These are phyloP conservation scores for Drosophila leonis DNA, from an alignment of 2,888 invertebrate species.

Conservation along the genomic window DNA sequence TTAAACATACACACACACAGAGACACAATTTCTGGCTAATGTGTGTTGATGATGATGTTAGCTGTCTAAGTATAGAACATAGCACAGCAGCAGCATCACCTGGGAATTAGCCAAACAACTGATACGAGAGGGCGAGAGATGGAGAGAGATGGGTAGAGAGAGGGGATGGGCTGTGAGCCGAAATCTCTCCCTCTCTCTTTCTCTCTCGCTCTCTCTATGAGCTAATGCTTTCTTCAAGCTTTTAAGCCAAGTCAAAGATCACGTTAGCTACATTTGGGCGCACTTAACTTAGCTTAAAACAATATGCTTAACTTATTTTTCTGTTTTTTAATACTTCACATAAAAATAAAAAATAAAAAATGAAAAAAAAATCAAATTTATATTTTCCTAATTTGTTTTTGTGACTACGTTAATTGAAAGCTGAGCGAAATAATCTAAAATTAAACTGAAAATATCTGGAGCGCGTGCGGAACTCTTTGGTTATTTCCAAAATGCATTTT, in stretches of 20 bases:
- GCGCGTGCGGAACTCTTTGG: neutral
- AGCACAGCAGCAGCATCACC: slow-evolving; percentile 13
- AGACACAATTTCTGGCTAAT: neutral
- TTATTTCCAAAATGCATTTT: neutral
- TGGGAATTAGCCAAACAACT: slow-evolving; percentile 32
- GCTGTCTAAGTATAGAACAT: slow-evolving; percentile 48
- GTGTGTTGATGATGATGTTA: slow-evolving; percentile 39
- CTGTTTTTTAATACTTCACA: neutral
- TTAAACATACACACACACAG: slow-evolving; percentile 13
- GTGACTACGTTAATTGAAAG: slow-evolving; percentile 11
- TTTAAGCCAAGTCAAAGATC: neutral
- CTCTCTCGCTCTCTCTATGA: neutral
- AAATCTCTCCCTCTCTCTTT: neutral
- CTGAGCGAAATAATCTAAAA: neutral
- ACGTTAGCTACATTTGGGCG: neutral
- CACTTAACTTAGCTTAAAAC: neutral
- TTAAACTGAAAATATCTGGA: slow-evolving; percentile 1
- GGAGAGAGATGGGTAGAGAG: neutral
- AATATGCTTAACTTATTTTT: neutral
- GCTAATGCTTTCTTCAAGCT: neutral
- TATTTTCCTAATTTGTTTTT: neutral
- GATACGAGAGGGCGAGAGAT: neutral
- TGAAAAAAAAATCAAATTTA: neutral
- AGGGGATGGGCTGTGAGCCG: neutral
- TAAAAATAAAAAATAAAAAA: neutral